Evolutionary conservation across 1,140 invertebrate species (phyloP).

Genomic region (Tenebrio molitor): DNA sequence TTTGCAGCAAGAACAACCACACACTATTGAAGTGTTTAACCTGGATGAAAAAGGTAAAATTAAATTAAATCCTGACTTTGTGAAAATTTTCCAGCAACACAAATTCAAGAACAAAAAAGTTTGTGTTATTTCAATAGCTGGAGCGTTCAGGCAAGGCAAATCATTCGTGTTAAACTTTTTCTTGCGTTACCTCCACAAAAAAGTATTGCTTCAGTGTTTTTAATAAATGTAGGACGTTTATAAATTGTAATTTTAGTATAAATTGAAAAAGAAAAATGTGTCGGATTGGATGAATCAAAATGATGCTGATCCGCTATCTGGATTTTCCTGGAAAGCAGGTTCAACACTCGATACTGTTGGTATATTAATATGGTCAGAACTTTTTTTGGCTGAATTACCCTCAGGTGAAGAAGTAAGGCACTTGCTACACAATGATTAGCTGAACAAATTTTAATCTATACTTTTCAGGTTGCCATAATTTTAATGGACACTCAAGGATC

Average conservation of each 20-base stretch:
- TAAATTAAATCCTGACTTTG: background rate
- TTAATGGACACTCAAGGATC: background rate
- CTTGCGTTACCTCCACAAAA: background rate
- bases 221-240: too few species aligned
- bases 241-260: too few species aligned
- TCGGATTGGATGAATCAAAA: too few species aligned
- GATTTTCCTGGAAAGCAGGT: background rate
- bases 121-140: slow-evolving; percentile 19
- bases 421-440: background rate
- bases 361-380: background rate
- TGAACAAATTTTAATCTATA: background rate
- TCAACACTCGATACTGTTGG: background rate
- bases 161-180: slow-evolving; percentile 14
- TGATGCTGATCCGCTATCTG: background rate
- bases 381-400: background rate
- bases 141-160: slow-evolving; percentile 15
- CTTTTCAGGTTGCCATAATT: background rate
- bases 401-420: background rate
- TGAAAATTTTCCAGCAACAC: background rate
- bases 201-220: background rate
- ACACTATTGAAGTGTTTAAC: background rate
- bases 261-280: too few species aligned
- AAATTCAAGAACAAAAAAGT: background rate
- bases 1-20: too few species aligned
- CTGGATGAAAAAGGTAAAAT: background rate